A percentile compares a stretch with the other conserved stretches of the same genome.
Conservation (phyloP, 2,113 vertebrate species). For the Falco punctatus region DNA sequence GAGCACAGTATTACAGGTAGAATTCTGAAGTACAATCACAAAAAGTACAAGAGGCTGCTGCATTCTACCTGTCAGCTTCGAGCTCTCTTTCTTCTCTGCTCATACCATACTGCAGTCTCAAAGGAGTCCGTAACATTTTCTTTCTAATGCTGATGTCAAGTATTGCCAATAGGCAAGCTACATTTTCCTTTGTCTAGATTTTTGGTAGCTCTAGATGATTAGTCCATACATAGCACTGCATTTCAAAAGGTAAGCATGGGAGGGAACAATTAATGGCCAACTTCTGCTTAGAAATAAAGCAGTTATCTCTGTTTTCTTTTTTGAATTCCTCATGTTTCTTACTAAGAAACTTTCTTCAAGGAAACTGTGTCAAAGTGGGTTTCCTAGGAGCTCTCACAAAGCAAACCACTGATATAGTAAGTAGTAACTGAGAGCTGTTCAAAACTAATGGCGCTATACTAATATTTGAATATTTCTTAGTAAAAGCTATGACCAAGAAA, state of each 20-base stretch:
- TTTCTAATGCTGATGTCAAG: neutral
- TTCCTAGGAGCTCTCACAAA: neutral
- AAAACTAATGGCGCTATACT: neutral
- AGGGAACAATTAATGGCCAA: neutral
- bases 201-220: neutral
- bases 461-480: neutral
- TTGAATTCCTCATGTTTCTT: neutral
- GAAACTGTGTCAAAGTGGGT: neutral
- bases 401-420: neutral
- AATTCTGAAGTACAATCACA: neutral
- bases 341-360: neutral
- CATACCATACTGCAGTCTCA: neutral
- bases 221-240: neutral
- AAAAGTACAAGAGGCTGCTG: neutral
- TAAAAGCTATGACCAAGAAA: neutral
- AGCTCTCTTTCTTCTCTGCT: neutral
- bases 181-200: neutral
- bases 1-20: neutral
- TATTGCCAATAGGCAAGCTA: neutral
- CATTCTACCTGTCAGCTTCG: neutral
- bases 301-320: neutral
- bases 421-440: neutral
- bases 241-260: neutral
- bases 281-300: neutral
- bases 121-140: constrained; percentile 11